These are phyloP conservation scores for Rattus rattus DNA, from an alignment of 2,113 vertebrate genomes.

Conservation along the genomic window DNA sequence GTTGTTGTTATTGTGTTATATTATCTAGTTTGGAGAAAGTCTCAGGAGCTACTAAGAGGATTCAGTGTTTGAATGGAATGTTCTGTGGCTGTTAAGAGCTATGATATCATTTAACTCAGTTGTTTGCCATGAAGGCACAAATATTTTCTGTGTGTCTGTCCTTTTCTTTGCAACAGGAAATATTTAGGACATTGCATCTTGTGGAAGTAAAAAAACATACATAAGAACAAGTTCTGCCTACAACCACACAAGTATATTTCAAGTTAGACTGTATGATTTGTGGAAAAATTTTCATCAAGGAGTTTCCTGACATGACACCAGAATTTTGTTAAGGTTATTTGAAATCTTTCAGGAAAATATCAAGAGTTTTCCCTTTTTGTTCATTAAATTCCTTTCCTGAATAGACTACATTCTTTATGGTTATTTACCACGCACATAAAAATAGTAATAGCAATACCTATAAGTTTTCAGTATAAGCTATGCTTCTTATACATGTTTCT, in stretches of 20 bases:
- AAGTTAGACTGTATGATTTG: neutral
- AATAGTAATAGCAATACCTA: neutral
- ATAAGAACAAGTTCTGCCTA: neutral
- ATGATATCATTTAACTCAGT: neutral
- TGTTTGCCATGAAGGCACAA: neutral
- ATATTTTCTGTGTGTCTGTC: neutral
- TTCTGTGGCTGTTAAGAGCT: neutral
- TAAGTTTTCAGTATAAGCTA: neutral
- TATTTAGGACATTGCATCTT: neutral
- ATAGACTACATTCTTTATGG: neutral
- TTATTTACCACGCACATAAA: neutral
- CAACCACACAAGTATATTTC: neutral
- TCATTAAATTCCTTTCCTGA: slow-evolving; percentile 31
- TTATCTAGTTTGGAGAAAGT: neutral
- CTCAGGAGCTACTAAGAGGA: neutral
- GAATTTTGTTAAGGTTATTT: neutral
- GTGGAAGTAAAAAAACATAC: neutral
- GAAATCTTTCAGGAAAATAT: slow-evolving; percentile 13
- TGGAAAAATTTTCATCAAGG: neutral
- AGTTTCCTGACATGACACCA: neutral
- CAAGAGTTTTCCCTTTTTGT: neutral
- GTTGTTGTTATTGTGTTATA: neutral
- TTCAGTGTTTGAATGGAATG: neutral
- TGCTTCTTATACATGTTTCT: neutral
- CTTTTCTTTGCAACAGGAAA: neutral